Evolutionary conservation across 2,797 vertebrate genomes (phyloP), one percentile per base, ranked within the genome.

Genomic region (Trachops cirrhosus): DNA sequence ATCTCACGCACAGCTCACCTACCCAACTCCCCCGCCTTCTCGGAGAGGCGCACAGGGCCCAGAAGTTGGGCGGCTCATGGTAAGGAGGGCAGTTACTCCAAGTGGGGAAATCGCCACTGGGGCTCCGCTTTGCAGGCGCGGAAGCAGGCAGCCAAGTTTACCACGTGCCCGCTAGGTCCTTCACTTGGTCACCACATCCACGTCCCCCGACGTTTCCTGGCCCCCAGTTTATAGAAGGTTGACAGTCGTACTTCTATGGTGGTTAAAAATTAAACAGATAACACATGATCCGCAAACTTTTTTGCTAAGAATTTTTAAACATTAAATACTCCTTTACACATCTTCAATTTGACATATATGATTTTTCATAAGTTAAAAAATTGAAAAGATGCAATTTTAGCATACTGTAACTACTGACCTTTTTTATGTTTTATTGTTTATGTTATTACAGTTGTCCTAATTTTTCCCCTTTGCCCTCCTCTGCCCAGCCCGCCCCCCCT

Each of bases 41-140:
- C 10, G 10, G 64, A n/a, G 26, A 29, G 37, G 24, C 29, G 5
- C 2, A 2, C 39, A 29, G 44, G 64, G 32, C 34, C 41, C 29
- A 15, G 50, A 52, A 12, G 41, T 48, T 22, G 11, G 12, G 82
- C 44, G 44, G 3, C n/a, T 8, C 11, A 0, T 3, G 29, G 59
- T 57, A 18, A 54, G 44, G 88, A 86, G 44, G 44, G 39, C 21
- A 22, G 2, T 52, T 57, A 41, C 16, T 37, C 22, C 59, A 48
- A 26, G 12, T 34, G 0, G 22, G 12, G n/a, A 10, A 3, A 37
- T 41, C 6, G 9, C 41, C 2, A 2, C 7, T 2, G 16, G 32
- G 11, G 12, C 57, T 37, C 46, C 21, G 3, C 46, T 15, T 29
- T n/a, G n/a, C 46, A 19, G 57, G 18, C 84, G 14, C 4, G 18